These are phyloP conservation scores for Megalops atlanticus DNA, from an alignment of 2,113 vertebrate genomes.

Conservation along the genomic window DNA sequence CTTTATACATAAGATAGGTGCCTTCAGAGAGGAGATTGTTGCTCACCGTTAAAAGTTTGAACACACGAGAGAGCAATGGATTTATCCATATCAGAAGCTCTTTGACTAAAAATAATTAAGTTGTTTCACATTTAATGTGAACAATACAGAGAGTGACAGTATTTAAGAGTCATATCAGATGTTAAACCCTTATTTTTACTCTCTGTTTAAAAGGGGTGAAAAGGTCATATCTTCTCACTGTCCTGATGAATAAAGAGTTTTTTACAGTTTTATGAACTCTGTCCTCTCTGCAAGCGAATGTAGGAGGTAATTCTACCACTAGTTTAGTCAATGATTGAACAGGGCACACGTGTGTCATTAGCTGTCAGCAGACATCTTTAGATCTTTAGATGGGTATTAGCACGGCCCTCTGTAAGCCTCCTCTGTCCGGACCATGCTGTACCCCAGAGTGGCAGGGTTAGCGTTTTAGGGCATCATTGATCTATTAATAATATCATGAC, in stretches of 20 bases:
- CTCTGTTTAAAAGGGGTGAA: neutral
- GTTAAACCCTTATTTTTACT: neutral
- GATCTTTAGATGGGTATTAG: slow-evolving; percentile 71
- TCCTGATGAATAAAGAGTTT: neutral
- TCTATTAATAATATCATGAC: slow-evolving; percentile 75
- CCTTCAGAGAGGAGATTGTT: neutral
- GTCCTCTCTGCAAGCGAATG: neutral
- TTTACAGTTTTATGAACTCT: neutral
- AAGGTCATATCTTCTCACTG: neutral
- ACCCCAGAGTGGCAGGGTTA: slow-evolving; percentile 53
- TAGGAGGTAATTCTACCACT: neutral
- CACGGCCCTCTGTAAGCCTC: slow-evolving; percentile 59
- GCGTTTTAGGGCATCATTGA: slow-evolving; percentile 72
- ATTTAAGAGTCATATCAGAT: neutral
- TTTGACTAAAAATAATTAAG: too few species aligned
- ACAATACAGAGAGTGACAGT: too few species aligned
- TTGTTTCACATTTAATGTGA: too few species aligned
- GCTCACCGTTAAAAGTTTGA: neutral
- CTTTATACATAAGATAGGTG: neutral
- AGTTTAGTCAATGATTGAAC: slow-evolving; percentile 39
- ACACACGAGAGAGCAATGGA: neutral
- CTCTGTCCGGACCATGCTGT: slow-evolving; percentile 57
- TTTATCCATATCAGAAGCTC: too few species aligned
- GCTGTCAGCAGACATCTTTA: slow-evolving; percentile 66
- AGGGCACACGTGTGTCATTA: slow-evolving; percentile 66